Base-by-base conservation (phyloP, 2,797 vertebrate species). In the Hirundo rustica region DNA sequence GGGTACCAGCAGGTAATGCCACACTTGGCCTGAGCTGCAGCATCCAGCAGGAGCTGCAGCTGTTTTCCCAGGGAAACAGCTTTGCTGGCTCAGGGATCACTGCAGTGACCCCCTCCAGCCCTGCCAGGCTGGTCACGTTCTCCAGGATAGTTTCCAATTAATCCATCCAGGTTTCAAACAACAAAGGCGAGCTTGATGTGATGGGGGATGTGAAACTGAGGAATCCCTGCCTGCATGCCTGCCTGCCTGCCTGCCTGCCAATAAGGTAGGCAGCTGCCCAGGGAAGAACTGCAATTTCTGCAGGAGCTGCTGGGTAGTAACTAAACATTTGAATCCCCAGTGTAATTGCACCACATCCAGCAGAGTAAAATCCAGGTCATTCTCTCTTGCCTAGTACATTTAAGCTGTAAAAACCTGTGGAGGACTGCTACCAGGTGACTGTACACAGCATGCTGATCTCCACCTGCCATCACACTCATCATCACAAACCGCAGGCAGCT, bases 331-430 rank as follows among this genome's bases (percentile, higher is more conserved):
- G 40, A 74, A 80, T 58, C 36, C n/a, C 57, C 29, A 15, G 25
- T 74, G 57, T 86, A 67, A 80, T 64, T 12, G 5, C 16, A 71
- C 26, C 26, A 54, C 58, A 68, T 57, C 45, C 38, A 83, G 40
- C 64, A 66, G 54, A 47, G 66, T 57, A 82, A 88, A 94, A 88
- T 65, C 29, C 57, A 67, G 58, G 68, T 90, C 53, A 67, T 48
- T 83, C 17, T n/a, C 36, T 77, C 75, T 73, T 73, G 25, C 61
- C 29, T 83, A n/a, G 40, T 32, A 42, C 22, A 47, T 66, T 66
- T 76, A 83, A 45, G 30, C 40, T 36, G 40, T 36, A 88, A 85
- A 88, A 79, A 36, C 17, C 48, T 36, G n/a, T 58, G 53, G 36
- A 85, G 62, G 13, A 71, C 36, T 34, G 40, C n/a, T 85, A 42